Percentiles rank a stretch among this genome's conserved stretches.
Evolutionary conservation across 1,140 invertebrate genomes (phyloP).

Genomic region (Triops cancriformis): DNA sequence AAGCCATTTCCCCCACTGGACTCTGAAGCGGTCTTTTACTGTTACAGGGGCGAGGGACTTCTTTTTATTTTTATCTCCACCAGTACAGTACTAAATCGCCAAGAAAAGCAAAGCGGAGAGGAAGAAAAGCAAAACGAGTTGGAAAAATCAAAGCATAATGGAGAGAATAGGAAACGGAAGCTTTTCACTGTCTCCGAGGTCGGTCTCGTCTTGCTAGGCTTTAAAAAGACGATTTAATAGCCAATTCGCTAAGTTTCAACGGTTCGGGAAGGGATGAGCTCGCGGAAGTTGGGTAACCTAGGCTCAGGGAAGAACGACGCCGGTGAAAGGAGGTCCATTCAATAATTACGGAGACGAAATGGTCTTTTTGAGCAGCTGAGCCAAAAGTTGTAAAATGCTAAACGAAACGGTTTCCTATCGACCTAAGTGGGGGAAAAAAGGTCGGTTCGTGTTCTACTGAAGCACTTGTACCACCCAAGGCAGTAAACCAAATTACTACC

Average conservation of each 20-base stretch:
- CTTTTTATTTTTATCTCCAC: not conserved
- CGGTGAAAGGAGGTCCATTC: not conserved
- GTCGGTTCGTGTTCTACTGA: not conserved
- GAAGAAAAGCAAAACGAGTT: not conserved
- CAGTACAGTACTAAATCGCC: not conserved
- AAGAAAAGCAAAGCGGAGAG: not conserved
- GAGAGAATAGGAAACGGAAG: not conserved
- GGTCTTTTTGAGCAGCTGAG: not conserved
- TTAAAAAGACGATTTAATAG: constrained; percentile 2
- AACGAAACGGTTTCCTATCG: not conserved
- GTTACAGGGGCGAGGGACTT: not conserved
- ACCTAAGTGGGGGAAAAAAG: not conserved
- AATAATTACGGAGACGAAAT: not conserved
- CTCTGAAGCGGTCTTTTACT: not conserved
- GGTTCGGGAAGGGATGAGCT: not conserved
- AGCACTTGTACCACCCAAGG: not conserved
- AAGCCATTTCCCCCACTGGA: not conserved
- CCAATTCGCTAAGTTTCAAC: not conserved
- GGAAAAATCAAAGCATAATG: not conserved
- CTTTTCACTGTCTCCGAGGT: not conserved
- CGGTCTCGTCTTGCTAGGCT: not conserved
- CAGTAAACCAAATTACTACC: no score
- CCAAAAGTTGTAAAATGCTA: not conserved
- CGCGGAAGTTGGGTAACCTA: not conserved
- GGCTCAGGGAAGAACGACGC: not conserved